phyloP scores from a whole-genome alignment of 2,888 invertebrate genomes.

The Amiota minor region DNA sequence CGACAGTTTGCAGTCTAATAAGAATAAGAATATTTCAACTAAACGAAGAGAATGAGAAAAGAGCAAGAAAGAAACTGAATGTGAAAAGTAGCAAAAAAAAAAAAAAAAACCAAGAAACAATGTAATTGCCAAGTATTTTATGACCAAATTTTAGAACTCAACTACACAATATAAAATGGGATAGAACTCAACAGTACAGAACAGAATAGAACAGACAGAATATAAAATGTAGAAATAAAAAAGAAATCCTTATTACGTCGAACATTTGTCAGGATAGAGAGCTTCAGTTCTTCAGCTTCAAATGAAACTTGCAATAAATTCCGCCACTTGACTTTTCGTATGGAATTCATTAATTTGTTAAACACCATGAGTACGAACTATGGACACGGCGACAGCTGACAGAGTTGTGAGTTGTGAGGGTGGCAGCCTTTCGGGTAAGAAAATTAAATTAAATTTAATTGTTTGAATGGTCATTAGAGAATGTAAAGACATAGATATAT shows the following conservation, averaged over 20 bases:
- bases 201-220: too few species aligned
- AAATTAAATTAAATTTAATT: constrained; percentile 66
- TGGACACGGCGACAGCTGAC: too few species aligned
- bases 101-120: constrained; percentile 33
- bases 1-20: constrained; percentile 19
- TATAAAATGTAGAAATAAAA: too few species aligned
- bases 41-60: constrained; percentile 19
- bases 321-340: constrained; percentile 61
- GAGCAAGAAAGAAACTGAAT: constrained; percentile 3
- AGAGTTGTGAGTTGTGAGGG: constrained; percentile 44
- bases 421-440: constrained; percentile 23
- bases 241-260: constrained; percentile 60
- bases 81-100: constrained; percentile 28
- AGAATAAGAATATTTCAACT: not conserved
- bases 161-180: constrained; percentile 6
- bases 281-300: constrained; percentile 22
- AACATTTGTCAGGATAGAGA: constrained; percentile 54
- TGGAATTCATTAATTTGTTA: constrained; percentile 61
- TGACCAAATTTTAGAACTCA: constrained; percentile 61
- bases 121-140: constrained; percentile 63
- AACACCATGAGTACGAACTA: not conserved
- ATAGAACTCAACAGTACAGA: too few species aligned
- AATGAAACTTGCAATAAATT: constrained; percentile 55
- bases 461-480: constrained; percentile 40
- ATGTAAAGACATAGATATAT: too few species aligned